Evolutionary conservation across 2,888 invertebrate species (phyloP).

Genomic region (Nesidiocoris tenuis): DNA sequence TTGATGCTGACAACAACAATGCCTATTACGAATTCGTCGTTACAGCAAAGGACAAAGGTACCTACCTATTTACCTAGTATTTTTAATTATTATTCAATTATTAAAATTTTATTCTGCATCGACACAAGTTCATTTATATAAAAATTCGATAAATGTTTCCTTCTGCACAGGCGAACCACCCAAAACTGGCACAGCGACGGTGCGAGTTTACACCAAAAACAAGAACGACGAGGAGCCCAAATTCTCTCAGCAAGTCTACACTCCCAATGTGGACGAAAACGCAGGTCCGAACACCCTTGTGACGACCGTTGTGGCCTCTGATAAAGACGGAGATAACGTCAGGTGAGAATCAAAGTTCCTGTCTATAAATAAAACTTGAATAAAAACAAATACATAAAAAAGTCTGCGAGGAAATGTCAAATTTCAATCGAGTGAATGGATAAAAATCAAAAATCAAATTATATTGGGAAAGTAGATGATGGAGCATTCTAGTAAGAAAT

Average conservation of each 20-base stretch:
- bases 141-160: no score
- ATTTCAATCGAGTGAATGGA: no score
- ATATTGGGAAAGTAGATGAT: no score
- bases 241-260: conserved; percentile 94
- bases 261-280: conserved; percentile 93
- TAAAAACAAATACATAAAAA: no score
- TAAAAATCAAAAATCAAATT: no score
- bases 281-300: conserved; percentile 93
- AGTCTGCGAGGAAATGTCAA: no score
- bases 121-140: no score
- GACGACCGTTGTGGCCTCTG: conserved; percentile 94
- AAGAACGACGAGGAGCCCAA: conserved; percentile 97
- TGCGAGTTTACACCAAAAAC: conserved; percentile 94
- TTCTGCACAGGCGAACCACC: conserved; percentile 81
- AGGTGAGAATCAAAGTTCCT: conserved; percentile 64
- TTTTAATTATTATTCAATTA: no score
- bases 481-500: no score
- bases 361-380: no score
- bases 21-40: conserved; percentile 94
- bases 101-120: no score
- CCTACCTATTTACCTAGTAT: no score
- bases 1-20: conserved; percentile 95
- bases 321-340: conserved; percentile 96
- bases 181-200: conserved; percentile 89
- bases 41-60: conserved; percentile 88